phyloP scores from a whole-genome alignment of 2,888 invertebrate species.

The Drosophila subsilvestris region DNA sequence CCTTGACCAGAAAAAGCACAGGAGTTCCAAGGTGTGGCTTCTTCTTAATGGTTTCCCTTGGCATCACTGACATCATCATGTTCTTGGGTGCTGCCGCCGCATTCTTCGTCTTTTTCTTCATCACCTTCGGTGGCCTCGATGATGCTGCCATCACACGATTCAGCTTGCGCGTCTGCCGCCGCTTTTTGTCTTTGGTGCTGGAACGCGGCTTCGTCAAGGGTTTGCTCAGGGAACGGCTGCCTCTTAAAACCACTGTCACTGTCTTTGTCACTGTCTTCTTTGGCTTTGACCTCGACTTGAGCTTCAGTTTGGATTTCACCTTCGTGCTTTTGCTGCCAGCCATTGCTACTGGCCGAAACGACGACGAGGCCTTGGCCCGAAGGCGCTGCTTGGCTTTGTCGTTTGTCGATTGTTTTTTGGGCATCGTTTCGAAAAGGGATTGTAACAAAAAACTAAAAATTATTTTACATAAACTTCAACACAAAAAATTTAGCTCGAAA shows the following conservation, averaged over 20 bases:
- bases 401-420: not conserved
- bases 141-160: no score
- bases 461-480: not conserved
- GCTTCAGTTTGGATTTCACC: not conserved
- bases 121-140: not conserved
- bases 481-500: not conserved
- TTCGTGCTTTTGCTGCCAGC: not conserved
- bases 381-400: not conserved
- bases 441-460: not conserved
- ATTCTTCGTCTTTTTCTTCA: not conserved
- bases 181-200: not conserved
- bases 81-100: not conserved
- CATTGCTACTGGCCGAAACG: not conserved
- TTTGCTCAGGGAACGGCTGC: not conserved
- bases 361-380: not conserved
- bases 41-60: slow-evolving; percentile 5
- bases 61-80: not conserved
- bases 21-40: slow-evolving; percentile 4
- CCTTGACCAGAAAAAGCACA: slow-evolving; percentile 24
- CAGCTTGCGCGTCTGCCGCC: not conserved
- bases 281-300: not conserved
- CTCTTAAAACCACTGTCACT: not conserved
- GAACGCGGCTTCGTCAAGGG: not conserved
- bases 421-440: not conserved
- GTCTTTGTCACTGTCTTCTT: not conserved